Evolutionary conservation across 2,888 invertebrate genomes (phyloP).

Genomic region (Drosophila paucipuncta): DNA sequence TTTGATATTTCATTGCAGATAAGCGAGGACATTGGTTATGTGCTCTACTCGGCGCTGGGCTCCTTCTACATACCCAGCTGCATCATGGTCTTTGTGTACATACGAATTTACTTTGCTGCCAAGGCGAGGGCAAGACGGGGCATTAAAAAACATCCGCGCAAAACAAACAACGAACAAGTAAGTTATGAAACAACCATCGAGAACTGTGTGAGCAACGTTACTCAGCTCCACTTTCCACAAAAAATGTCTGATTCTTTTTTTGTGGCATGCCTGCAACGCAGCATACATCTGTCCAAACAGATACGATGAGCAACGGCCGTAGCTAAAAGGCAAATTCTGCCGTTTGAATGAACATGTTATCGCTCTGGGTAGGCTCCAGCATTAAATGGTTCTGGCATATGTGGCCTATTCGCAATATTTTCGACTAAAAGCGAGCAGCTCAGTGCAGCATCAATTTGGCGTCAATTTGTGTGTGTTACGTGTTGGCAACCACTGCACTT

Average conservation of each 20-base stretch:
- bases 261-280: conserved; percentile 15
- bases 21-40: conserved; percentile 98
- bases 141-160: conserved; percentile 92
- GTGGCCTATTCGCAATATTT: conserved; percentile 55
- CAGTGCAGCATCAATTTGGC: conserved; percentile 22
- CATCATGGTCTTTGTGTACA: conserved; percentile 99
- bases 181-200: conserved; percentile 35
- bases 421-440: conserved; percentile 32
- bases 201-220: conserved; percentile 6
- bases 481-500: conserved; percentile 40
- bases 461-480: conserved; percentile 47
- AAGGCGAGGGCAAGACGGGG: conserved; percentile 95
- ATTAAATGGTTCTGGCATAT: conserved; percentile 19
- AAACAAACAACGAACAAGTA: conserved; percentile 86
- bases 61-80: conserved; percentile 99
- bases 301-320: conserved; percentile 20
- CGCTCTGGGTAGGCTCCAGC: background rate
- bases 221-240: conserved; percentile 3
- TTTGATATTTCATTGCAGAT: conserved; percentile 88
- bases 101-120: conserved; percentile 98
- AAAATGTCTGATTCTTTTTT: background rate
- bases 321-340: conserved; percentile 53
- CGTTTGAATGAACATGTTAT: conserved; percentile 56
- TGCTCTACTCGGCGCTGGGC: conserved; percentile 98
- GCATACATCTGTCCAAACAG: background rate